These are phyloP conservation scores for Napeogenes sylphis DNA, from an alignment of 2,888 invertebrate species.

Conservation along the genomic window DNA sequence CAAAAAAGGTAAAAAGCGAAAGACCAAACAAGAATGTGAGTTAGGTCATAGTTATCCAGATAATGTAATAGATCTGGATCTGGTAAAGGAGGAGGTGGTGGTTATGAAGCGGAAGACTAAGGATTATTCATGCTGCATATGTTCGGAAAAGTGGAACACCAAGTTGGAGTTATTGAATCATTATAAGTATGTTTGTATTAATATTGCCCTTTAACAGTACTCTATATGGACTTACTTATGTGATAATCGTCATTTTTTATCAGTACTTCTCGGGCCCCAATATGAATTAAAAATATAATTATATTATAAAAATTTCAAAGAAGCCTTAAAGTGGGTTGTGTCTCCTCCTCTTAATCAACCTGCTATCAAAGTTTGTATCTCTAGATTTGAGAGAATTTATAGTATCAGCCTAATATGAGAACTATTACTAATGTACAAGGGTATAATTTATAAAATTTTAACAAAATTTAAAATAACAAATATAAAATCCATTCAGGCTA, in stretches of 20 bases:
- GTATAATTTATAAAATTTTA: too few species aligned
- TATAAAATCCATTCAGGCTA: too few species aligned
- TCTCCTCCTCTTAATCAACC: too few species aligned
- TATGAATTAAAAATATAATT: too few species aligned
- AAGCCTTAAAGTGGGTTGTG: too few species aligned
- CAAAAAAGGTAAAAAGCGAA: constrained; percentile 15
- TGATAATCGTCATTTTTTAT: not conserved
- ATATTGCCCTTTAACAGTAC: not conserved
- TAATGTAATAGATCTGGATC: constrained; percentile 34
- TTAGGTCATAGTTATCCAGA: constrained; percentile 7
- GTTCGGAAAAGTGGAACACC: constrained; percentile 50
- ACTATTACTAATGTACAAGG: too few species aligned
- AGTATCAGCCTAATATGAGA: too few species aligned
- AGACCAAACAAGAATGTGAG: not conserved
- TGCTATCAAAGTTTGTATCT: too few species aligned
- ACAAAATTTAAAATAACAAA: too few species aligned
- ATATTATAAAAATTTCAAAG: too few species aligned
- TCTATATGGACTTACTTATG: too few species aligned
- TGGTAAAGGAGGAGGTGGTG: constrained; percentile 40
- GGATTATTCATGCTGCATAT: constrained; percentile 60
- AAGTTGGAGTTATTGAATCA: constrained; percentile 56
- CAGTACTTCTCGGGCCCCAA: not conserved
- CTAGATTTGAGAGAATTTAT: too few species aligned
- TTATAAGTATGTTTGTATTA: constrained; percentile 52
- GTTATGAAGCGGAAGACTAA: constrained; percentile 28